phyloP scores from a whole-genome alignment of 2,113 vertebrate genomes.

The Rynchops niger region DNA sequence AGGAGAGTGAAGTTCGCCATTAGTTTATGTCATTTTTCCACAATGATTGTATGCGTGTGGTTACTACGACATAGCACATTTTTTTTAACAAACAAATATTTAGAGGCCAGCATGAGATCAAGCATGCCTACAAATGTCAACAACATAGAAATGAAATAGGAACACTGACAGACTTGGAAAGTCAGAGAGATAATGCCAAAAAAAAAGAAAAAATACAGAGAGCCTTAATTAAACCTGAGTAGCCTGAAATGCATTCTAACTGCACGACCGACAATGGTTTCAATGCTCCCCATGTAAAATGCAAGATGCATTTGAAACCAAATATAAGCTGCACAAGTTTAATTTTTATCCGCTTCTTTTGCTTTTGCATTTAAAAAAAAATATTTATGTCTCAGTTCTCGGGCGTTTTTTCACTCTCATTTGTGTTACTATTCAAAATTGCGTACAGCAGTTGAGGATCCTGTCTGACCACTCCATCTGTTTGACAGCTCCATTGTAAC shows the following conservation, averaged over 20 bases:
- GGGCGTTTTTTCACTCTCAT: not conserved
- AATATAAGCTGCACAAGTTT: not conserved
- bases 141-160: not conserved
- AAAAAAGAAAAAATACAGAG: not conserved
- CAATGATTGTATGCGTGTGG: not conserved
- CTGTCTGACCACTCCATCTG: not conserved
- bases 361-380: not conserved
- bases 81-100: not conserved
- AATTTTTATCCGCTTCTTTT: not conserved
- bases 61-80: not conserved
- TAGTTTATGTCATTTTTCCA: not conserved
- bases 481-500: not conserved
- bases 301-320: not conserved
- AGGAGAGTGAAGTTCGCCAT: not conserved
- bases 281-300: not conserved
- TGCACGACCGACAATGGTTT: not conserved
- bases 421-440: not conserved
- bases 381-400: not conserved
- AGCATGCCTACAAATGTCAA: not conserved
- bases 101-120: not conserved
- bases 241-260: not conserved
- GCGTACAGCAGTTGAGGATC: not conserved
- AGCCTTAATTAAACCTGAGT: not conserved
- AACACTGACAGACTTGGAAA: not conserved
- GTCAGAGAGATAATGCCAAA: not conserved